phyloP scores from a whole-genome alignment of 1,140 invertebrate species.

The Triops cancriformis region DNA sequence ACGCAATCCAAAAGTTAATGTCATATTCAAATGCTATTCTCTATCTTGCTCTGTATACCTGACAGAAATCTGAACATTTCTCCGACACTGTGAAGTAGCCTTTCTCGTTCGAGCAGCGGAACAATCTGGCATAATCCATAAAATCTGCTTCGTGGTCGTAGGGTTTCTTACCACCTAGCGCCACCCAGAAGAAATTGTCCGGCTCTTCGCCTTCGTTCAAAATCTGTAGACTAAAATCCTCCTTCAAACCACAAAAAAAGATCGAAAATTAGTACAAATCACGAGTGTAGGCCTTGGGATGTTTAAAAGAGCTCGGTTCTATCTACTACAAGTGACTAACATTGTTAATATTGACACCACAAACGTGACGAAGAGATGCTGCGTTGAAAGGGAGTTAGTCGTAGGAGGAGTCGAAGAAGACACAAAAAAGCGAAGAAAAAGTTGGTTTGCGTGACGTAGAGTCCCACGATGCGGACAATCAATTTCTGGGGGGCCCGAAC shows the following conservation, averaged over 20 bases:
- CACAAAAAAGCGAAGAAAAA: neutral
- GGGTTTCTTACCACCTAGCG: conserved; percentile 79
- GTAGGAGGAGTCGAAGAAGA: neutral
- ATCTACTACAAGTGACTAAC: neutral
- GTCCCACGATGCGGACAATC: too few relatives aligned
- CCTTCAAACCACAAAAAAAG: conserved; percentile 38
- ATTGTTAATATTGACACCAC: neutral
- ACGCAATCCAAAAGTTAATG: too few relatives aligned
- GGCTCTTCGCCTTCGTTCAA: conserved; percentile 96
- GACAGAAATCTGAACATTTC: conserved; percentile 99
- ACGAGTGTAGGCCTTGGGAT: neutral
- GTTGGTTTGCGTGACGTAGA: neutral
- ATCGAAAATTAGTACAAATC: neutral
- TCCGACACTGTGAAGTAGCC: conserved; percentile 98
- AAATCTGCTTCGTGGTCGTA: conserved; percentile 85
- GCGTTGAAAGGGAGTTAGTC: neutral
- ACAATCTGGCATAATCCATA: conserved; percentile 89
- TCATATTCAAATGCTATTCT: neutral
- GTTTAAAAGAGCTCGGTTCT: neutral
- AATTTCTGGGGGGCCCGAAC: too few relatives aligned
- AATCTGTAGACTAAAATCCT: conserved; percentile 74
- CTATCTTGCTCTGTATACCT: conserved; percentile 49
- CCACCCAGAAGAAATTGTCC: conserved; percentile 98
- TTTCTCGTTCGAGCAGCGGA: conserved; percentile 98
- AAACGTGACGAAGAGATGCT: neutral